Percentiles rank a stretch among this genome's conserved stretches.
These are phyloP conservation scores for Fregetta grallaria DNA, from an alignment of 2,113 vertebrate genomes.

Conservation along the genomic window DNA sequence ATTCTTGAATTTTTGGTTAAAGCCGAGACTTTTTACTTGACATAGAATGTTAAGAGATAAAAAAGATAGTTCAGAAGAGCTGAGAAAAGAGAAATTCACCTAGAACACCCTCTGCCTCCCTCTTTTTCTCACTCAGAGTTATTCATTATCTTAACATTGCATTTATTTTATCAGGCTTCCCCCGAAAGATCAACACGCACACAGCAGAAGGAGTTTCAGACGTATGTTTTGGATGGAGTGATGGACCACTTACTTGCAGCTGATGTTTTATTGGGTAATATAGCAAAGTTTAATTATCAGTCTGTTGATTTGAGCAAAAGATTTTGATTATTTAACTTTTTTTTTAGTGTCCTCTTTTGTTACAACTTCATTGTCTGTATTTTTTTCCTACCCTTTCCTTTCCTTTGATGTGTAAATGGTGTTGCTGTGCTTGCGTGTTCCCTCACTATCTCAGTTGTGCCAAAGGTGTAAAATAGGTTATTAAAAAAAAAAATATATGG, in stretches of 20 bases:
- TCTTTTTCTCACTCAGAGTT: neutral
- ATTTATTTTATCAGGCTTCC: slow-evolving; percentile 80
- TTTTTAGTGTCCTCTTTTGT: neutral
- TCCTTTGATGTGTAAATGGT: neutral
- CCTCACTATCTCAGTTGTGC: neutral
- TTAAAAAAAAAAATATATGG: neutral
- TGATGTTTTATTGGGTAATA: slow-evolving; percentile 91
- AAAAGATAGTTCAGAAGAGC: neutral
- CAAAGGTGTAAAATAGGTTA: neutral
- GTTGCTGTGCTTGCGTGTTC: neutral
- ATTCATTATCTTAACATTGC: neutral
- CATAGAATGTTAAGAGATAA: neutral
- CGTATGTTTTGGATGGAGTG: slow-evolving; percentile 93
- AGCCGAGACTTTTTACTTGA: neutral
- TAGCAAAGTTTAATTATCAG: neutral
- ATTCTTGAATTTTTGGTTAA: neutral
- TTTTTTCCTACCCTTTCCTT: neutral
- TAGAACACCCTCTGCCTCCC: rapidly evolving
- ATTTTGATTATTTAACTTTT: neutral
- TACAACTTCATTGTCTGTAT: neutral
- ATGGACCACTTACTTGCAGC: slow-evolving; percentile 98
- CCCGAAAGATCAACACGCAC: slow-evolving; percentile 96
- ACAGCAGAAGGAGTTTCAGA: slow-evolving; percentile 99
- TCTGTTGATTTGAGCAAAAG: neutral
- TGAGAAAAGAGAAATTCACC: neutral